Conservation (phyloP, 2,113 vertebrate genomes). For the Malaclemys terrapin region DNA sequence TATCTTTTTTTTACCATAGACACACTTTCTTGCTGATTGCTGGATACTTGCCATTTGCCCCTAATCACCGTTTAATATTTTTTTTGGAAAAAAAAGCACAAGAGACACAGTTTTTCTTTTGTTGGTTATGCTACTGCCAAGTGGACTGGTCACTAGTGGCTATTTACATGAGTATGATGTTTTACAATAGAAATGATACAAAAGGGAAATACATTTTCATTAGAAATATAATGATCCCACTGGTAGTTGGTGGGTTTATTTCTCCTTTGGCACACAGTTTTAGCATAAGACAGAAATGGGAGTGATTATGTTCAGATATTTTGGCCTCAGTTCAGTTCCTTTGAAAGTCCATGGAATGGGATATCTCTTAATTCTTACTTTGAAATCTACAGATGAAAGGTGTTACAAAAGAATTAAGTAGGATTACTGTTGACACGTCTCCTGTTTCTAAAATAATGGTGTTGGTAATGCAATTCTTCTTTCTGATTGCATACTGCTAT, state of each 20-base stretch:
- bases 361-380: slow-evolving; percentile 47
- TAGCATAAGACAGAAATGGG: slow-evolving; percentile 32
- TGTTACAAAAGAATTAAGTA: slow-evolving; percentile 1
- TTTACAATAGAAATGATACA: slow-evolving; percentile 58
- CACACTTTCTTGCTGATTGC: slow-evolving; percentile 35
- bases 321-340: slow-evolving; percentile 39
- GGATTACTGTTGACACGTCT: neutral
- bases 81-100: slow-evolving; percentile 48
- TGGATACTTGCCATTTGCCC: slow-evolving; percentile 66
- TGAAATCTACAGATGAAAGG: slow-evolving; percentile 35
- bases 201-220: slow-evolving; percentile 69
- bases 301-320: slow-evolving; percentile 50
- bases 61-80: slow-evolving; percentile 60
- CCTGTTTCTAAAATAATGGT: too few species aligned
- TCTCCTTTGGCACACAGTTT: slow-evolving; percentile 61
- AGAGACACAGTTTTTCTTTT: slow-evolving; percentile 53
- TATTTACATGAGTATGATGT: slow-evolving; percentile 50
- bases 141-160: slow-evolving; percentile 54
- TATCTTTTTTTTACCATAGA: neutral
- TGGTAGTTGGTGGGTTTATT: slow-evolving; percentile 57
- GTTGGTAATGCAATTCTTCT: neutral
- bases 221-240: slow-evolving; percentile 68
- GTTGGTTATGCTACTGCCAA: slow-evolving; percentile 66
- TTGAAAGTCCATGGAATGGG: slow-evolving; percentile 6
- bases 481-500: neutral